phyloP scores from a whole-genome alignment of 2,113 vertebrate species.

The Neomonachus schauinslandi region DNA sequence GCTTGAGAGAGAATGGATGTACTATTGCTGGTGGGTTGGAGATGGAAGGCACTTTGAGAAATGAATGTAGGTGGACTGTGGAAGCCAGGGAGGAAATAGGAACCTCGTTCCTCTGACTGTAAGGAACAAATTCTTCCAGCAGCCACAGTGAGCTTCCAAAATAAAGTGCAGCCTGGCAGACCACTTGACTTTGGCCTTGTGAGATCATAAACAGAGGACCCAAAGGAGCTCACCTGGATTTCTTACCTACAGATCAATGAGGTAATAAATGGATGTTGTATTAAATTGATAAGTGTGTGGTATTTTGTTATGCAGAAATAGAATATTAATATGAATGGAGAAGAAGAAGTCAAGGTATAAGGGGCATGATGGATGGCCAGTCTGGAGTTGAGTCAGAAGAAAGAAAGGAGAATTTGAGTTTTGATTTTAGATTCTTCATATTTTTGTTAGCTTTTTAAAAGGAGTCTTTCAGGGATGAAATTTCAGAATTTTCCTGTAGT shows the following conservation, averaged over 20 bases:
- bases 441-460: background rate
- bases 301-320: background rate
- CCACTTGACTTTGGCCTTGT: background rate
- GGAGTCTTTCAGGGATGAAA: background rate
- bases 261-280: background rate
- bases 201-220: background rate
- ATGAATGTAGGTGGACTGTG: background rate
- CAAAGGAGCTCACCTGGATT: background rate
- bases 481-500: background rate
- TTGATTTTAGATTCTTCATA: background rate
- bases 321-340: background rate
- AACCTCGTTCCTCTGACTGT: background rate
- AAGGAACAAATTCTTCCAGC: background rate
- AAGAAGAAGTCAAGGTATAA: background rate
- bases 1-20: background rate
- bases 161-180: background rate
- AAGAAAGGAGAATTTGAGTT: background rate
- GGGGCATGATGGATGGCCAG: rapidly evolving
- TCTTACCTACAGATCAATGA: background rate
- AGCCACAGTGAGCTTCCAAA: background rate
- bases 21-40: background rate
- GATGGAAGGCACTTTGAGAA: background rate
- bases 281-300: background rate
- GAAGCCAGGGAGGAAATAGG: background rate
- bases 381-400: background rate